Evolutionary conservation across 2,888 invertebrate genomes (phyloP).

Genomic region (Sesia apiformis): DNA sequence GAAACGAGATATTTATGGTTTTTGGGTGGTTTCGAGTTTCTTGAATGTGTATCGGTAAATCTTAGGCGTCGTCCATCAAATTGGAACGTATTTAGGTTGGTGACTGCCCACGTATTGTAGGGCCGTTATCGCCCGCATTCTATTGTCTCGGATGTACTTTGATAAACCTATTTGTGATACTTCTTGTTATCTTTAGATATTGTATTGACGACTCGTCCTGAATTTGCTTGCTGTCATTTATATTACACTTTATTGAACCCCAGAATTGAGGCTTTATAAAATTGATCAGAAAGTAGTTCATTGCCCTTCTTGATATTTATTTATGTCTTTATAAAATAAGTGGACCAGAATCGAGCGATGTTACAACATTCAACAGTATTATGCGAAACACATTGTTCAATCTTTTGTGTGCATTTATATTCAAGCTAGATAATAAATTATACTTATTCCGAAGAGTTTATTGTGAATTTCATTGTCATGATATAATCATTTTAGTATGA

Average conservation of each 20-base stretch:
- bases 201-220: too few species aligned
- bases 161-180: not conserved
- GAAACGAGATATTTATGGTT: constrained; percentile 41
- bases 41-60: not conserved
- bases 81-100: not conserved
- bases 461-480: not conserved
- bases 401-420: too few species aligned
- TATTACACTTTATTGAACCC: too few species aligned
- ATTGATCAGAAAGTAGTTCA: too few species aligned
- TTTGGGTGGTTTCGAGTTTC: constrained; percentile 22
- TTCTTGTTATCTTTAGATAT: not conserved
- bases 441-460: not conserved
- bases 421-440: too few species aligned
- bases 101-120: not conserved
- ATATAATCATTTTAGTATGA: not conserved
- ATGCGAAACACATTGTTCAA: too few species aligned
- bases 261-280: too few species aligned
- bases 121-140: not conserved
- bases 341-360: too few species aligned
- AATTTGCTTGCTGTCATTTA: too few species aligned
- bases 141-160: not conserved
- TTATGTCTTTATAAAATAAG: too few species aligned
- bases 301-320: too few species aligned
- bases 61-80: not conserved
- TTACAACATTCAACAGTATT: too few species aligned